Conservation (phyloP, 2,113 vertebrate genomes). For the Gulo gulo region DNA sequence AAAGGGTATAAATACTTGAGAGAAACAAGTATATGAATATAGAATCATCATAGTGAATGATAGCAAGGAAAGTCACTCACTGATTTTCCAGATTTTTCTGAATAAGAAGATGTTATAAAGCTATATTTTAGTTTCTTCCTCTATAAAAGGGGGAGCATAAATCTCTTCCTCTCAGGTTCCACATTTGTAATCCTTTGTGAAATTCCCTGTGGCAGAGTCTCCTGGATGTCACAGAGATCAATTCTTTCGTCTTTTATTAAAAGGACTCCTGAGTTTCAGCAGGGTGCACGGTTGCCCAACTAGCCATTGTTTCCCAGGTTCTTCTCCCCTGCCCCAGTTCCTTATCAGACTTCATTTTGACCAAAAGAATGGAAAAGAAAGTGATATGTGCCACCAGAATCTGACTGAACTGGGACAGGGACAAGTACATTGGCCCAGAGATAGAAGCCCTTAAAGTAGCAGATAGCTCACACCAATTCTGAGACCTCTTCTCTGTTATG, state of each 20-base stretch:
- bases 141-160: background rate
- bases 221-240: background rate
- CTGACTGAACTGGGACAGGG: background rate
- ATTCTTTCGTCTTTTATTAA: background rate
- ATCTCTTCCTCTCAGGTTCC: background rate
- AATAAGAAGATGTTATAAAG: background rate
- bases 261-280: background rate
- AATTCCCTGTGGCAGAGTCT: background rate
- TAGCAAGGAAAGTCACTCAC: background rate
- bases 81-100: background rate
- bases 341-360: background rate
- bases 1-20: background rate
- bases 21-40: background rate
- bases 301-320: background rate
- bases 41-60: background rate
- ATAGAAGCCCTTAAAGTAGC: background rate
- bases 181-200: background rate
- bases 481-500: background rate
- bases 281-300: background rate
- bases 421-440: background rate
- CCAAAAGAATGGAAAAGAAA: background rate
- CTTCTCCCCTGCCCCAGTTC: background rate
- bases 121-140: background rate
- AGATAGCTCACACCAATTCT: background rate
- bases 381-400: background rate